Conservation (phyloP, 1,140 invertebrate genomes). For the Aphis craccivora region DNA sequence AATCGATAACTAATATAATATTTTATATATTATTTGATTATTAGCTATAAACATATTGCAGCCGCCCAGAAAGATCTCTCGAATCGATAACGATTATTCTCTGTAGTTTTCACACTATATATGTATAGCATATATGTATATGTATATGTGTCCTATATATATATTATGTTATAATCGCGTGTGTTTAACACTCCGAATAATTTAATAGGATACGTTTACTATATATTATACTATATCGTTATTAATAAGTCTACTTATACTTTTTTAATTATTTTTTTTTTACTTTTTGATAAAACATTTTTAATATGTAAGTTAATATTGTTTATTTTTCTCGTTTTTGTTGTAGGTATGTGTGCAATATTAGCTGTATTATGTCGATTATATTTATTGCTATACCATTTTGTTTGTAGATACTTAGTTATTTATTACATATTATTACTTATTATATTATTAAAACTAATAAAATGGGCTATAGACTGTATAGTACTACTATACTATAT, state of each 20-base stretch:
- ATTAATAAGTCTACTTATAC: neutral
- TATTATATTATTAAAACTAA: neutral
- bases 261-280: neutral
- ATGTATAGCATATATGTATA: neutral
- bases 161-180: neutral
- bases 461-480: neutral
- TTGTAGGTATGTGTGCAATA: constrained; percentile 25
- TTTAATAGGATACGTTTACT: neutral
- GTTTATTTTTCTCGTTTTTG: constrained; percentile 10
- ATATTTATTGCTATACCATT: neutral
- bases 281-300: neutral
- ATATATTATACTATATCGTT: neutral
- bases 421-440: neutral
- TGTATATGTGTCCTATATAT: neutral
- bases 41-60: neutral
- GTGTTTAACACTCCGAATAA: neutral
- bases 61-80: neutral
- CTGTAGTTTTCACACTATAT: neutral
- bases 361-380: neutral
- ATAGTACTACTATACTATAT: too few species aligned
- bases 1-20: neutral
- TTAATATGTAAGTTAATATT: neutral
- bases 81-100: neutral
- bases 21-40: neutral
- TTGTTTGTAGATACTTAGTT: neutral